Conservation (phyloP, 2,113 vertebrate genomes). For the Capreolus pygargus region DNA sequence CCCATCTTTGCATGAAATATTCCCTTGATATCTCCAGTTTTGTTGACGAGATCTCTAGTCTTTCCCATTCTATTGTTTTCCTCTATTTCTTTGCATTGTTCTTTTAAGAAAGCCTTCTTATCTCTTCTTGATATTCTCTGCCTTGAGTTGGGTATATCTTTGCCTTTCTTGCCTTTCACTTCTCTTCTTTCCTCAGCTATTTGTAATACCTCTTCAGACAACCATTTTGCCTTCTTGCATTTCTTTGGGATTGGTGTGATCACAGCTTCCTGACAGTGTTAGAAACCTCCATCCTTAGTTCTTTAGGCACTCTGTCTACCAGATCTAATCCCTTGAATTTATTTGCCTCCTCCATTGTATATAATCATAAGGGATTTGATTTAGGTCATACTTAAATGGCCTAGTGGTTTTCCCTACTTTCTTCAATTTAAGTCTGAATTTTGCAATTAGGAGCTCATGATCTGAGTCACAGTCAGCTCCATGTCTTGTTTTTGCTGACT, state of each 20-base stretch:
- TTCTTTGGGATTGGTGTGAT: neutral
- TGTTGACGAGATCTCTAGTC: neutral
- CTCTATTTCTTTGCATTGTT: neutral
- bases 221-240: neutral
- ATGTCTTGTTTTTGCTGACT: neutral
- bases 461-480: neutral
- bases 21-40: neutral
- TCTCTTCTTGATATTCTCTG: neutral
- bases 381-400: neutral
- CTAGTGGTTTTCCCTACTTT: neutral
- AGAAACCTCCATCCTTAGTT: neutral
- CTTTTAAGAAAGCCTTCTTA: neutral
- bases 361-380: neutral
- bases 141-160: neutral
- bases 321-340: neutral
- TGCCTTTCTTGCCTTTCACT: neutral
- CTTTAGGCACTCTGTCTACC: neutral
- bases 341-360: neutral
- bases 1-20: neutral
- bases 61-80: neutral
- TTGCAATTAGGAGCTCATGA: neutral
- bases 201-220: neutral
- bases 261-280: neutral
- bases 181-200: neutral
- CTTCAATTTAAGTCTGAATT: neutral